Conservation (phyloP, 1,140 invertebrate species). For the Pseudomyrmex dendroicus region DNA sequence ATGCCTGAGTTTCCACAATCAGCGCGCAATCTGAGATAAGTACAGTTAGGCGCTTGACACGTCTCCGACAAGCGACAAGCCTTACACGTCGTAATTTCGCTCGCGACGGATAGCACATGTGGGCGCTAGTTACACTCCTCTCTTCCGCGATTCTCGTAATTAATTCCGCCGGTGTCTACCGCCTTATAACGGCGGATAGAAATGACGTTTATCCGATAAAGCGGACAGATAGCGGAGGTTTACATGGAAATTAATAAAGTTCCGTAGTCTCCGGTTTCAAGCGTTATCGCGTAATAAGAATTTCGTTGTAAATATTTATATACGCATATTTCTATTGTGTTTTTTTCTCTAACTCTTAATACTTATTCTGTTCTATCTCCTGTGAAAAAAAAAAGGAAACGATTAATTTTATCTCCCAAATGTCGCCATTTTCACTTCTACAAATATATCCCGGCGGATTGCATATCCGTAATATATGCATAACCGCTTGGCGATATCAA, state of each 20-base stretch:
- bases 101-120: constrained; percentile 32
- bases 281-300: not conserved
- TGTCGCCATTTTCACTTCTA: too few relatives aligned
- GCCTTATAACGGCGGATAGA: constrained; percentile 33
- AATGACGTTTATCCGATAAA: constrained; percentile 7
- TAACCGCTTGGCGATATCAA: not conserved
- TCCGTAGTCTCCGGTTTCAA: not conserved
- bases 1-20: constrained; percentile 6
- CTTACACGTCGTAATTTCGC: constrained; percentile 36
- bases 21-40: constrained; percentile 28
- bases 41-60: constrained; percentile 34
- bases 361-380: too few relatives aligned
- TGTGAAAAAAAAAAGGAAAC: not conserved
- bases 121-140: not conserved
- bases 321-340: too few relatives aligned
- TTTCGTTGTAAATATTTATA: too few relatives aligned
- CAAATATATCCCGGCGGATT: not conserved
- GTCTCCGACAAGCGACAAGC: constrained; percentile 24
- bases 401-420: not conserved
- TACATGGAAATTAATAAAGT: not conserved
- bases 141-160: constrained; percentile 22
- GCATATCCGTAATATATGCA: not conserved
- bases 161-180: constrained; percentile 20
- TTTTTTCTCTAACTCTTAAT: too few relatives aligned
- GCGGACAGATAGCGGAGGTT: not conserved